A percentile compares a stretch with the other conserved stretches of the same genome.
These are phyloP conservation scores for Blennius ocellaris DNA, from an alignment of 2,113 vertebrate species.

Conservation along the genomic window DNA sequence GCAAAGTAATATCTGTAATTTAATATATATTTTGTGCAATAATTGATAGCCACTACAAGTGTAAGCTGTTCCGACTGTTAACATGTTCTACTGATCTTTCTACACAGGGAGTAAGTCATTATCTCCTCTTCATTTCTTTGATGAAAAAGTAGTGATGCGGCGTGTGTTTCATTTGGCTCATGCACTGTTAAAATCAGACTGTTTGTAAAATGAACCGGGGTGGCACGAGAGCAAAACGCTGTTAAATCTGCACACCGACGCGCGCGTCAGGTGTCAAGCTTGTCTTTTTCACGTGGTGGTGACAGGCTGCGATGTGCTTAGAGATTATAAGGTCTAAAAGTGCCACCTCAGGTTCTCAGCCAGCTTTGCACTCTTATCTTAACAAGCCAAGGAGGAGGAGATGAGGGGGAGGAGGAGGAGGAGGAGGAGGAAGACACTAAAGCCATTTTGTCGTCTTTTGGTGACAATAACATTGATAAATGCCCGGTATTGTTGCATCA, in stretches of 20 bases:
- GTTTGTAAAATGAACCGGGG: constrained; percentile 64
- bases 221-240: constrained; percentile 40
- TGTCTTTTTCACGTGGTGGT: constrained; percentile 2
- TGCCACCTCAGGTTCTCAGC: constrained; percentile 73
- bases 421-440: constrained; percentile 62
- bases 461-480: constrained; percentile 34
- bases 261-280: constrained; percentile 4
- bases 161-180: constrained; percentile 76
- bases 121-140: constrained; percentile 48
- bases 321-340: constrained; percentile 74
- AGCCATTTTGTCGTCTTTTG: constrained; percentile 72
- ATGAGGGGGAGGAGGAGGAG: constrained; percentile 43
- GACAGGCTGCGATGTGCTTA: constrained; percentile 49
- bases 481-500: constrained; percentile 35
- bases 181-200: constrained; percentile 81
- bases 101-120: constrained; percentile 40
- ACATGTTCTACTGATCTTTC: constrained; percentile 47
- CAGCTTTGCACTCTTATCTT: constrained; percentile 80
- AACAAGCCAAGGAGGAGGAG: constrained; percentile 74
- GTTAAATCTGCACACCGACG: background rate
- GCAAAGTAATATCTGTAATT: constrained; percentile 42
- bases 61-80: constrained; percentile 75
- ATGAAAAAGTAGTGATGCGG: constrained; percentile 44
- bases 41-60: constrained; percentile 54
- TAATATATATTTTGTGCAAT: constrained; percentile 75